Base-by-base conservation (phyloP, 2,888 invertebrate species). In the Bursaphelenchus okinawaensis region DNA sequence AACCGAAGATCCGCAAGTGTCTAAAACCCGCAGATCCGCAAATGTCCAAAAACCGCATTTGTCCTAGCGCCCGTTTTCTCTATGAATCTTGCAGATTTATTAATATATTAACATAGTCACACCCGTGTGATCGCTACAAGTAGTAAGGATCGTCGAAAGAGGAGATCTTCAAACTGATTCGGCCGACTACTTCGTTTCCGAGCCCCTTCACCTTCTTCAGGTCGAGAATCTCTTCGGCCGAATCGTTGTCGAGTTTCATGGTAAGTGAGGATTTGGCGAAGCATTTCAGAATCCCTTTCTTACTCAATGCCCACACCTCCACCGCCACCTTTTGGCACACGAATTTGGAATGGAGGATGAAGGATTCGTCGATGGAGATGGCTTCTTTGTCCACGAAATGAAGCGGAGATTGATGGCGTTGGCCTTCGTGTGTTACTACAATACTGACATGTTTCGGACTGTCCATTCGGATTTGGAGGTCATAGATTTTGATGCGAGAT, bases 311-410 rank as follows among this genome's bases (percentile, higher is more conserved):
- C 40, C 52, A 59, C 6, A 59, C 52, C 22, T 59, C 60, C 16
- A 52, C 24, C 12, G 40, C 12, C 3, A 40, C n/a, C 40, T 40
- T 40, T n/a, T 40, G 40, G n/a, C 40, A 40, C 12, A 40, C 40
- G n/a, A 40, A 40, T 40, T 40, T 40, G 40, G 40, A 40, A 62
- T 68, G 69, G 61, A 68, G 70, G 23, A 68, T 57, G 61, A 68
- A 68, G 16, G 59, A 40, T 52, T 70, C 70, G 60, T 71, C 59
- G 57, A 57, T 70, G 1, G 50, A n/a, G 24, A 52, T 27, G 50
- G 52, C 23, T 12, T 51, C 31, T 23, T 59, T 50, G 31, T 59
- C 60, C 4, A 50, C 19, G 24, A 40, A 59, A 3, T 20, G 28
- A 50, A 59, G 60, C 19, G 60, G 60, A 50, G 60, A 51, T 51